These are phyloP conservation scores for Calcarius lapponicus DNA, from an alignment of 2,797 vertebrate genomes.

Conservation along the genomic window DNA sequence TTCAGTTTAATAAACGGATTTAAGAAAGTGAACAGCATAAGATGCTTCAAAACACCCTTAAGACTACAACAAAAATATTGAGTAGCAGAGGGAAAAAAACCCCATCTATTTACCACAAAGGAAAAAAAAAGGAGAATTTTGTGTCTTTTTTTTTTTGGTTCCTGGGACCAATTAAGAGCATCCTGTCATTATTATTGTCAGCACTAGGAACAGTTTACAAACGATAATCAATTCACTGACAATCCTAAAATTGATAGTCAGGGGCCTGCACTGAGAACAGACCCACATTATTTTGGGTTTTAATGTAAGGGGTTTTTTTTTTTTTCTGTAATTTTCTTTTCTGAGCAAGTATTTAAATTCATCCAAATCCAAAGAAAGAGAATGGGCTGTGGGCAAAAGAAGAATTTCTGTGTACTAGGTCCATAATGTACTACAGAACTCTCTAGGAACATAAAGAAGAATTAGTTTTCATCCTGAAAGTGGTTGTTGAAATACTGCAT, in stretches of 20 bases:
- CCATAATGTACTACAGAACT: neutral
- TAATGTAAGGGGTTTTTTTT: fast-evolving
- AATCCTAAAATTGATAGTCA: neutral
- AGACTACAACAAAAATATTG: neutral
- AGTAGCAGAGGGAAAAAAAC: neutral
- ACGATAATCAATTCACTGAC: neutral
- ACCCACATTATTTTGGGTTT: neutral
- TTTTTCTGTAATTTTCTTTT: neutral
- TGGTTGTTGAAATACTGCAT: neutral
- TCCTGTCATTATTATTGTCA: conserved; percentile 22
- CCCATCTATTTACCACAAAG: neutral
- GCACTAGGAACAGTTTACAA: neutral
- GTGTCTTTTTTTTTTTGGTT: neutral
- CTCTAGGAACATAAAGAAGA: neutral
- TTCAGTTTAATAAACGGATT: conserved; percentile 30
- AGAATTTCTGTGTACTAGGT: neutral
- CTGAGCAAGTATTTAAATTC: neutral
- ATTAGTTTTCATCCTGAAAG: neutral
- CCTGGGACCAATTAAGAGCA: conserved; percentile 25
- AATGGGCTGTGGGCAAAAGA: neutral
- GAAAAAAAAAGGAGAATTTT: neutral
- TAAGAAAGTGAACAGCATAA: neutral
- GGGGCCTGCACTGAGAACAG: neutral
- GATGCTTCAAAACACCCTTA: conserved; percentile 13
- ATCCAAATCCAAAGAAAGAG: neutral